Evolutionary conservation across 2,888 invertebrate species (phyloP), one percentile per base, ranked within the genome.

Genomic region (Melinopterus prodromus): DNA sequence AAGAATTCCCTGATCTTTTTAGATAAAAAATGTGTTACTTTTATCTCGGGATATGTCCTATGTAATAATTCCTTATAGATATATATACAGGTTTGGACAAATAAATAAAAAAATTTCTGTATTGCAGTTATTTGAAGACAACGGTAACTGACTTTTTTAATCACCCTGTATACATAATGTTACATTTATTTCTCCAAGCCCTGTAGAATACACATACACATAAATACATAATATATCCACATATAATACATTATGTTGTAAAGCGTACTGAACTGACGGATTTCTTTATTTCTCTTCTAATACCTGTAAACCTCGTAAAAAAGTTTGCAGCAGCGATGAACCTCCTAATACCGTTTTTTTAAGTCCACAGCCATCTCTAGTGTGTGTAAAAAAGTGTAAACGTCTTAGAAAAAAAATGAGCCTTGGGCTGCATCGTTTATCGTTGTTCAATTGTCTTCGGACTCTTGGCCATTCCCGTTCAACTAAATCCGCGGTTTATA

Each of bases 401-500:
- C 71, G 12, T 16, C 71, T 1, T 16, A 71, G 71, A 71, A 71
- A 71, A 71, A 16, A 15, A 12, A 7, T 14, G n/a, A 71, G 3
- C 26, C 26, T 26, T 16, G 74, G 74, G 74, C 74, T 74, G 74
- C 74, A n/a, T 71, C 53, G 53, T 53, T 53, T 53, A 1, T 71
- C 71, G 71, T 71, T 71, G 71, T 71, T 71, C 35, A 71, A 35
- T 71, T 70, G 77, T 26, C 15, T 69, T 69, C 70, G 12, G 26
- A 35, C 70, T 35, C 38, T 72, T 69, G 26, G 7, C 16, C 36
- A 69, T 69, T 77, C 15, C n/a, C 16, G 16, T 14, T 26, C 0
- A 16, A 74, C 78, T 87, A 89, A 82, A 88, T 87, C 81, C 88
- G 87, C 81, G 89, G 89, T 83, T 89, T 89, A 83, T 89, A 89